Evolutionary conservation across 2,797 vertebrate species (phyloP).

Genomic region (Chrosomus eos): DNA sequence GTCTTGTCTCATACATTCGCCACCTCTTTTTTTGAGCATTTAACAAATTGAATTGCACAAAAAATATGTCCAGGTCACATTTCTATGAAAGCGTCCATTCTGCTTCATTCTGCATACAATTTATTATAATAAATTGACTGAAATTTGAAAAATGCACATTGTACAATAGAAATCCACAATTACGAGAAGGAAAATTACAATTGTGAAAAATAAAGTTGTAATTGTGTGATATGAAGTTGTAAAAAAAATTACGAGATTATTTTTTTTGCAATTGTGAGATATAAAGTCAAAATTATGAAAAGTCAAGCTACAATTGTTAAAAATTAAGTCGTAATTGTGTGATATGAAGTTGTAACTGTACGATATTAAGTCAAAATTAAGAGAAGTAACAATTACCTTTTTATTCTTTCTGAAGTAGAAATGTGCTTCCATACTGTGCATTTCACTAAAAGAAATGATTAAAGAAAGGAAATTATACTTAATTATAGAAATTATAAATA

Average conservation of each 20-base stretch:
- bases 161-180: not conserved
- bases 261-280: not conserved
- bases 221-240: not conserved
- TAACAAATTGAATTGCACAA: conserved; percentile 62
- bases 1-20: conserved; percentile 66
- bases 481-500: too few relatives aligned
- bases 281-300: not conserved
- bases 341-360: too few relatives aligned
- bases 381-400: not conserved
- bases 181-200: not conserved
- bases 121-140: too few relatives aligned
- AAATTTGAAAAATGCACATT: not conserved
- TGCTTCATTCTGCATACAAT: too few relatives aligned
- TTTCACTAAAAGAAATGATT: not conserved
- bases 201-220: not conserved
- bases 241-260: too few relatives aligned
- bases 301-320: too few relatives aligned
- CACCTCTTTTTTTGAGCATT: conserved; percentile 68
- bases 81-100: not conserved
- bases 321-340: too few relatives aligned
- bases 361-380: not conserved
- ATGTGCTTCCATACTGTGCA: not conserved
- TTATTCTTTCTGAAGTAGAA: not conserved
- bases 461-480: not conserved
- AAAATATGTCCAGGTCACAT: not conserved